Percentiles rank a stretch among this genome's conserved stretches.
Evolutionary conservation across 2,113 vertebrate species (phyloP).

Genomic region (Oriolus oriolus): DNA sequence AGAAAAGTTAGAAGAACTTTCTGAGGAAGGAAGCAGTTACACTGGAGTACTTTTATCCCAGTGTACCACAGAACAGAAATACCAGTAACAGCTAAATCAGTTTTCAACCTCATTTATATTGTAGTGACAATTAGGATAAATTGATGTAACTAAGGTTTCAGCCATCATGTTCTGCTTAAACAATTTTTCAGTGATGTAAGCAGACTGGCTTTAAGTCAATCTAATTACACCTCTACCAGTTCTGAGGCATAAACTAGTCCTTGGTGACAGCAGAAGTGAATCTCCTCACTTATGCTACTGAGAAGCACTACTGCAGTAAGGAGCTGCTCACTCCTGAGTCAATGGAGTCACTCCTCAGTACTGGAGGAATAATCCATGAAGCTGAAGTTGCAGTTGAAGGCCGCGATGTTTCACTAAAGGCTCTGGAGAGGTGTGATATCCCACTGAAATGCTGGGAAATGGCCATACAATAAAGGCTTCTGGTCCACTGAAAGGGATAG

Average conservation of each 20-base stretch:
- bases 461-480: background rate
- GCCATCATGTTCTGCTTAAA: background rate
- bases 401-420: constrained; percentile 9
- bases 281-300: background rate
- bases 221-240: background rate
- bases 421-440: background rate
- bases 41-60: background rate
- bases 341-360: background rate
- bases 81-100: background rate
- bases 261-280: background rate
- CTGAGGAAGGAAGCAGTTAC: background rate
- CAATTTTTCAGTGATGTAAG: background rate
- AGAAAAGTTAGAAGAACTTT: background rate
- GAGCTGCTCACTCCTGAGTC: background rate
- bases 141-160: background rate
- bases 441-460: constrained; percentile 42
- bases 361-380: constrained; percentile 24
- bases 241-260: background rate
- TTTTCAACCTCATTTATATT: background rate
- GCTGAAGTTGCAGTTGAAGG: background rate
- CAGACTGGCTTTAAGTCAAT: background rate
- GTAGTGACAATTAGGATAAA: background rate
- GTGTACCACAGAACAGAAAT: background rate
- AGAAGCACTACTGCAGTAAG: background rate
- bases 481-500: constrained; percentile 1